These are phyloP conservation scores for Aspidapion aeneum DNA, from an alignment of 2,888 invertebrate species.

Conservation along the genomic window DNA sequence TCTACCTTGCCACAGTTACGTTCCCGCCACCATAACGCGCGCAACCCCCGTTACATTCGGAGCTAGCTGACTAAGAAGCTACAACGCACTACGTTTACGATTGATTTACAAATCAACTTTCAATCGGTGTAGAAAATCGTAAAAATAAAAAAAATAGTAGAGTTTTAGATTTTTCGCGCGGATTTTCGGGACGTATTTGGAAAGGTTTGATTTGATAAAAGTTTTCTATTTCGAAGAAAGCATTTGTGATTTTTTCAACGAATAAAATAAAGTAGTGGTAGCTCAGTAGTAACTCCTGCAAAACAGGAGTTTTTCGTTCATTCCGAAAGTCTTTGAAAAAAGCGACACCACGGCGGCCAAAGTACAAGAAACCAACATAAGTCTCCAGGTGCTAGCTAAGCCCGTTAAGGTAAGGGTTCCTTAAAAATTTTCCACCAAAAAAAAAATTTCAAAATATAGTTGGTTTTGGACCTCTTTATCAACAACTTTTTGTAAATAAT, in stretches of 20 bases:
- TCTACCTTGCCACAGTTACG: conserved; percentile 4
- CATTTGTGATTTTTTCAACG: not conserved
- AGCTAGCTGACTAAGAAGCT: not conserved
- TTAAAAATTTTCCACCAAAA: too few relatives aligned
- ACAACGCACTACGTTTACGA: not conserved
- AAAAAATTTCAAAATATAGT: too few relatives aligned
- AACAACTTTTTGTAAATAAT: too few relatives aligned
- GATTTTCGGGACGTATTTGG: not conserved
- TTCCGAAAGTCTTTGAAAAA: not conserved
- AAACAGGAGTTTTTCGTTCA: not conserved
- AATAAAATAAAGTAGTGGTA: not conserved
- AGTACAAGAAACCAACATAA: not conserved
- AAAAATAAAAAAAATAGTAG: not conserved
- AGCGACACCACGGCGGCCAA: conserved; percentile 1
- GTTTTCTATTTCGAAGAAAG: not conserved
- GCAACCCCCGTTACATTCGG: not conserved
- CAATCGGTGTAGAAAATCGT: not conserved
- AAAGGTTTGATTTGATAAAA: not conserved
- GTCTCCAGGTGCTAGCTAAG: conserved; percentile 1
- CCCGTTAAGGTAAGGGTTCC: not conserved
- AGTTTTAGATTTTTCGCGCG: not conserved
- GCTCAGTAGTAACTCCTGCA: not conserved
- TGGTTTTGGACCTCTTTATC: too few relatives aligned
- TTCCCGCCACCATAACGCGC: not conserved
- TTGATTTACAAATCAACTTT: not conserved